Evolutionary conservation across 2,113 vertebrate species (phyloP), one percentile per base, ranked within the genome.

Genomic region (Onychostruthus taczanowskii): DNA sequence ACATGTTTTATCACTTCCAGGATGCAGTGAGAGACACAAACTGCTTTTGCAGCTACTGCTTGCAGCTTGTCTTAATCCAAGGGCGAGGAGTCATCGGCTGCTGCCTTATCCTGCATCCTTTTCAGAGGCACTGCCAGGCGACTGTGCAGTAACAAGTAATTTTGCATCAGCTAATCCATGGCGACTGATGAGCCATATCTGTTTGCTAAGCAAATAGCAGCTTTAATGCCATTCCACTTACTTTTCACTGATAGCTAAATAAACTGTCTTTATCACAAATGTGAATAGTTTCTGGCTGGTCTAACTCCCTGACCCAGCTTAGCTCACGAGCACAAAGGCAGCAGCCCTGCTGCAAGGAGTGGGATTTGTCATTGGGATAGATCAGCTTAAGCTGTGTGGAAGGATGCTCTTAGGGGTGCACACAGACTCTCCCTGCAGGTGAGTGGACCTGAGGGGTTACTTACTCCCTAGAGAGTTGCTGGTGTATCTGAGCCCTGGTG

Each of bases 201-300:
- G 67, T 96, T 93, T 86, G 86, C 64, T 55, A 55, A 94, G 76
- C 41, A 93, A 94, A 92, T n/a, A 70, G 43, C 76, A 77, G 35
- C 55, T 92, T 55, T 81, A 77, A 50, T 78, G 73, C 39, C 56
- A 56, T 78, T 74, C 53, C 47, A 47, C 68, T 90, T 39, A 16
- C 18, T 81, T 88, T 81, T 78, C 64, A 67, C 15, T 63, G 61
- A 75, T 41, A 70, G 89, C 83, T 88, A 59, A 90, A 93, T 62
- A 78, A 90, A 50, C 90, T 41, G 52, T 52, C 53, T 73, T 90
- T 67, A 58, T 44, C 44, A 43, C 61, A 72, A 39, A 67, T 47
- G 26, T 39, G 68, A 62, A 50, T 35, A 15, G 35, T 76, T 86
- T 67, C 39, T 73, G 88, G 16, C 31, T 69, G n/a, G 12, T 69